These are phyloP conservation scores for Tamandua tetradactyla DNA, from an alignment of 2,797 vertebrate genomes.

Conservation along the genomic window DNA sequence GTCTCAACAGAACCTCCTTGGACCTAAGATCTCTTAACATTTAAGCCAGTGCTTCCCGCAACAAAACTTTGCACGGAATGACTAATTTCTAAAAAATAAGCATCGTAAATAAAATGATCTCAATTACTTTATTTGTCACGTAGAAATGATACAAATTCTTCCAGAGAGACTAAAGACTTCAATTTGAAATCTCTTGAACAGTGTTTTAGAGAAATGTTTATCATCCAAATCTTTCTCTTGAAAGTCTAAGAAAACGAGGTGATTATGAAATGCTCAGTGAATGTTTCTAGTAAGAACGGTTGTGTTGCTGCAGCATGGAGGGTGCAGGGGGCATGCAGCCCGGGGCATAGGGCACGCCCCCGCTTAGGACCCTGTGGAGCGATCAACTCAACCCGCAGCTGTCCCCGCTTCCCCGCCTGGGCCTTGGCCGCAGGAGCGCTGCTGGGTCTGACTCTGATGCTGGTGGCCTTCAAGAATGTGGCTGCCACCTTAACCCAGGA, in stretches of 20 bases:
- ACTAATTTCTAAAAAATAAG: slow-evolving; percentile 1
- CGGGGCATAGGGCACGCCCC: too few relatives aligned
- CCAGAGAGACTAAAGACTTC: slow-evolving; percentile 36
- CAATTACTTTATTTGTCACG: not conserved
- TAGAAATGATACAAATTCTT: slow-evolving; percentile 56
- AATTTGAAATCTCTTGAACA: slow-evolving; percentile 56
- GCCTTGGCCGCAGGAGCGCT: too few relatives aligned
- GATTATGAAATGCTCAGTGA: slow-evolving; percentile 10
- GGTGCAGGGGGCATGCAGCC: too few relatives aligned
- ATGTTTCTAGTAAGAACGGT: too few relatives aligned
- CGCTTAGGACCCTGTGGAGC: too few relatives aligned
- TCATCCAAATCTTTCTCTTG: slow-evolving; percentile 32
- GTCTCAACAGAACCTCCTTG: not conserved
- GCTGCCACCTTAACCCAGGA: too few relatives aligned
- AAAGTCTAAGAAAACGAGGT: slow-evolving; percentile 50
- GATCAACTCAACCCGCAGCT: too few relatives aligned
- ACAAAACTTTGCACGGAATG: not conserved
- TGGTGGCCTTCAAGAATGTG: too few relatives aligned
- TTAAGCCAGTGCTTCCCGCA: not conserved
- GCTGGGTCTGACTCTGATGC: too few relatives aligned
- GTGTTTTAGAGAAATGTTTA: slow-evolving; percentile 52
- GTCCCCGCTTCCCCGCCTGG: too few relatives aligned
- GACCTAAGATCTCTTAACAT: not conserved
- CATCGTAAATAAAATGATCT: slow-evolving; percentile 8
- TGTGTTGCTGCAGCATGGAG: too few relatives aligned